Evolutionary conservation across 1,140 invertebrate genomes (phyloP), one percentile per base, ranked within the genome.

Genomic region (Hesperophylax magnus): DNA sequence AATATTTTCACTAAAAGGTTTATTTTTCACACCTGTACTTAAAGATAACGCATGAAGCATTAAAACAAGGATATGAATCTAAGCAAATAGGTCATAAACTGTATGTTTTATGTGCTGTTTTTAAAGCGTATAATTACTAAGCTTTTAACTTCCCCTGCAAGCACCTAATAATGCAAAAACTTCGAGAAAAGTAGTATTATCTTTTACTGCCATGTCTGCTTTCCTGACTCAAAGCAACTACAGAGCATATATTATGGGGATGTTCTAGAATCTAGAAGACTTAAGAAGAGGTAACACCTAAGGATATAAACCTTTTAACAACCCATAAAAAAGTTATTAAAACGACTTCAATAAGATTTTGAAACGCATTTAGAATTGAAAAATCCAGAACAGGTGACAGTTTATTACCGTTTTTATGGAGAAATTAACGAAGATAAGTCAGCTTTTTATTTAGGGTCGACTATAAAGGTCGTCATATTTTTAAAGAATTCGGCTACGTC

Each of bases 291-390:
- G 11, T 63, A 31, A 65, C 15, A 65, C 18, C 15, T 14, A 20
- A n/a, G 39, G 67, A n/a, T 22, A 71, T 71, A 39, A 71, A 71
- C 39, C 11, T 9, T 71, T 71, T 71, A 20, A 17, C 53, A 71
- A 20, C 67, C 67, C 22, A 71, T 71, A 39, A 71, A 71, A 52
- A n/a, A 20, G 31, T 71, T 65, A 71, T 71, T 71, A 47, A 52
- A 24, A 71, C 22, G 67, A 47, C 39, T 47, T 71, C 18, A 53
- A 47, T 71, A 53, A 71, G 34, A 71, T 71, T 71, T 52, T 24
- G 67, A 20, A 52, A 71, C 20, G n/a, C 18, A 4, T 20, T 52
- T 27, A 67, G 39, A 31, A 67, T 67, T 24, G 63, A 14, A 20
- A 52, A 24, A 71, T 52, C 31, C 39, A 47, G 67, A 47, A 11